Evolutionary conservation across 2,797 vertebrate species (phyloP), one percentile per base, ranked within the genome.

Genomic region (Yasuhikotakia modesta): DNA sequence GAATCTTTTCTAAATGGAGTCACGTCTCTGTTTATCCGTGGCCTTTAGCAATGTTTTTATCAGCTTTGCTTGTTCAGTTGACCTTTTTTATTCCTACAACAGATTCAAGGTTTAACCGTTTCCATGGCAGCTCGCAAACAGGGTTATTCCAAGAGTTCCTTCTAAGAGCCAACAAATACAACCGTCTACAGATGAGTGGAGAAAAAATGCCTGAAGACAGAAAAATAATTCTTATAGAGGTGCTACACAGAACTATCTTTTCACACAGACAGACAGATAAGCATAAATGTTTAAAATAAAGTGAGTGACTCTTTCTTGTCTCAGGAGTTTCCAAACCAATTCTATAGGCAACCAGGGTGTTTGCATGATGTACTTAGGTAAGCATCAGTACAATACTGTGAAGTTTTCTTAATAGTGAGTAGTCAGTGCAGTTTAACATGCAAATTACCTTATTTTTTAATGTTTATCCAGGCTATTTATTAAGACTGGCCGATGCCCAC

Each of bases 271-370:
- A 16, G 48, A 5, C 14, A 58, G 30, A 1, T 48, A 22, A 55
- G 22, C 17, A 46, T 45, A 39, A 22, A 70, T 10, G 1, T 43
- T 5, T 19, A 32, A 79, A 35, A 48, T 27, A 27, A 14, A 39
- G 21, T 66, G 0, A 45, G 8, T 57, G 22, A 76, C n/a, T 27
- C n/a, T 24, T 12, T 4, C 66, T 55, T 2, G 89, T 80, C 82
- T 83, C 78, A 99, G 97, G 97, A 99, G 83, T 92, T 99, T 76
- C 97, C 97, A 68, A 98, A 99, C 88, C 95, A 96, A 69, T 98
- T 98, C 92, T 98, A 95, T 91, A 90, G 94, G 83, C 95, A 98
- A 79, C 94, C 95, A 35, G 85, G 86, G 66, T 91, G 86, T 79
- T 90, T 99, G 63, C 97, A 98, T 81, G 94, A 93, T 63, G 86